Base-by-base conservation (phyloP, 2,888 invertebrate genomes). In the Caenorhabditis imperialis region DNA sequence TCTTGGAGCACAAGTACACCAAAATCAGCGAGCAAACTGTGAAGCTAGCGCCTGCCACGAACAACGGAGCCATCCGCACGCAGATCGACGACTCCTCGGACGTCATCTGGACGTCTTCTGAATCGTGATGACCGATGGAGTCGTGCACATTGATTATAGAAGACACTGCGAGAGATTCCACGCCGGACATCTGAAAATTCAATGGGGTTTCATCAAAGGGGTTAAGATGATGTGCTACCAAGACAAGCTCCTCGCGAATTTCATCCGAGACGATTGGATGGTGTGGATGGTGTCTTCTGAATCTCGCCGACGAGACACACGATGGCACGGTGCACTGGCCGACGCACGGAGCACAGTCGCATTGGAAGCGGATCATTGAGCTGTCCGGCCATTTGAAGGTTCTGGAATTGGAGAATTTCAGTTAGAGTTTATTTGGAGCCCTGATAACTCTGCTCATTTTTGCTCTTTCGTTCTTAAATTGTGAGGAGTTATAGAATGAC, bases 331-430 rank as follows among this genome's bases (percentile, higher is more conserved):
- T 72, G 45, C 87, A 87, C 25, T 75, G 77, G 16, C 82, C 84
- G 33, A 82, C 65, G 51, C 88, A 88, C 3, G 86, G 78, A 6
- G 77, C 48, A 70, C 88, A 88, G 58, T 87, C 86, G 76, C 88
- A 88, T 69, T 88, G 88, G 81, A 88, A 88, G 25, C 88, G 83
- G 47, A 88, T 83, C 81, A 86, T 84, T 14, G 81, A 76, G 27
- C 83, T 83, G 71, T 88, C 87, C 10, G 88, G 87, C 88, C 88
- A 88, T 78, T 88, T 88, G 82, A 88, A 88, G 12, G 85, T 85
- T 54, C 83, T 77, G 78, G 84, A 88, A 37, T n/a, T n/a, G n/a
- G n/a, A n/a, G n/a, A n/a, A n/a, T n/a, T n/a, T n/a, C n/a, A n/a
- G n/a, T n/a, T n/a, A n/a, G n/a, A n/a, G n/a, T n/a, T n/a, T n/a